Evolutionary conservation across 2,888 invertebrate species (phyloP).

Genomic region (Eumacrocentrus americanus): DNA sequence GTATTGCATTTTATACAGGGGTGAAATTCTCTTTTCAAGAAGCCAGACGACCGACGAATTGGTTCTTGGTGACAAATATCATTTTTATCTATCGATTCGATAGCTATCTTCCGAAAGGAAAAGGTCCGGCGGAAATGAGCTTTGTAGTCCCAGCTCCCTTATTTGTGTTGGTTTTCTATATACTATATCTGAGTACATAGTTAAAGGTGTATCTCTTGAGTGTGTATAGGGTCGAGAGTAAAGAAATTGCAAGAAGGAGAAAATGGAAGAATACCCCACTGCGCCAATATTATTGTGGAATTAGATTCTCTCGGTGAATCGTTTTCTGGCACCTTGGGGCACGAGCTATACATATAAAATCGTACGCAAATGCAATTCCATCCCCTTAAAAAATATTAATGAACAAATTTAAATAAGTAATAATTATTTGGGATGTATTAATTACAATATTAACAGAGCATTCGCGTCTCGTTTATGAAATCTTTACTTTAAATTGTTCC

Average conservation of each 20-base stretch:
- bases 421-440: too few species aligned
- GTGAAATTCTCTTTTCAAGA: too few species aligned
- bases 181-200: not conserved
- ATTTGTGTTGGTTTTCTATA: not conserved
- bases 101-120: not conserved
- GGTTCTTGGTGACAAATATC: slow-evolving; percentile 7
- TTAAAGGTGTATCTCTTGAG: not conserved
- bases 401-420: too few species aligned
- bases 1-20: not conserved
- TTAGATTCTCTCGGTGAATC: not conserved
- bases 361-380: not conserved
- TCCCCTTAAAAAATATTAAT: not conserved
- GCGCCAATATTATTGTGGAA: not conserved
- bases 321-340: too few species aligned
- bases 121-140: not conserved
- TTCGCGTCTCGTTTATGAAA: too few species aligned
- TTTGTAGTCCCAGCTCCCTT: not conserved
- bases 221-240: not conserved
- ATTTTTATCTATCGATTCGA: slow-evolving; percentile 11
- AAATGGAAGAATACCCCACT: not conserved
- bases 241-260: not conserved
- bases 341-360: too few species aligned
- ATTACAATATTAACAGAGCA: too few species aligned
- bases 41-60: not conserved
- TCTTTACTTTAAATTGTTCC: not conserved